Evolutionary conservation across 2,888 invertebrate genomes (phyloP).

Genomic region (Teleogryllus oceanicus): DNA sequence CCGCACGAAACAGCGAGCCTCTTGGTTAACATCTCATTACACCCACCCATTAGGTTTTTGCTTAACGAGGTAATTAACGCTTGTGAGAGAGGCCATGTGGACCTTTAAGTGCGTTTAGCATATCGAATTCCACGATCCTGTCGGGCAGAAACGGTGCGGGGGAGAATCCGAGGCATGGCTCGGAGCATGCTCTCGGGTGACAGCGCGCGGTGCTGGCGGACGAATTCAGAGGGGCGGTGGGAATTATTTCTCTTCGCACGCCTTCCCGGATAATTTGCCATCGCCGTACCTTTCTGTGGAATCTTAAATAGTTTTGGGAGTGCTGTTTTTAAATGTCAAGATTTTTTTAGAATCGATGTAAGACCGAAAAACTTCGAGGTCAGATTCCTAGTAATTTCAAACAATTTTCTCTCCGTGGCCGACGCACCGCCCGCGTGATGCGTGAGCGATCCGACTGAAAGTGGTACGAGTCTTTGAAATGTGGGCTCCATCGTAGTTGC

Average conservation of each 20-base stretch:
- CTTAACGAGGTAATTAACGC: not conserved
- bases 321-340: not conserved
- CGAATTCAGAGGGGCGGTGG: not conserved
- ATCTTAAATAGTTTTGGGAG: not conserved
- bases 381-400: not conserved
- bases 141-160: not conserved
- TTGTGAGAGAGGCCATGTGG: not conserved
- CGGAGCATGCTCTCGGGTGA: not conserved
- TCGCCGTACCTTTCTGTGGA: not conserved
- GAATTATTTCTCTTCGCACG: constrained; percentile 1
- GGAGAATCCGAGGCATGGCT: not conserved
- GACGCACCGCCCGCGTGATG: no score
- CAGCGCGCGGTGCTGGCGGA: not conserved
- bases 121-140: not conserved
- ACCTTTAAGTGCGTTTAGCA: not conserved
- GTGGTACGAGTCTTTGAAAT: no score
- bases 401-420: not conserved
- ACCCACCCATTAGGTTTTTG: constrained; percentile 18
- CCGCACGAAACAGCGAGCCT: not conserved
- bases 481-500: no score
- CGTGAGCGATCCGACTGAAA: no score
- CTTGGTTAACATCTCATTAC: not conserved
- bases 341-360: not conserved
- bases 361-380: not conserved
- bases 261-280: not conserved